Conservation (phyloP, 2,113 vertebrate genomes). For the Propithecus coquereli region DNA sequence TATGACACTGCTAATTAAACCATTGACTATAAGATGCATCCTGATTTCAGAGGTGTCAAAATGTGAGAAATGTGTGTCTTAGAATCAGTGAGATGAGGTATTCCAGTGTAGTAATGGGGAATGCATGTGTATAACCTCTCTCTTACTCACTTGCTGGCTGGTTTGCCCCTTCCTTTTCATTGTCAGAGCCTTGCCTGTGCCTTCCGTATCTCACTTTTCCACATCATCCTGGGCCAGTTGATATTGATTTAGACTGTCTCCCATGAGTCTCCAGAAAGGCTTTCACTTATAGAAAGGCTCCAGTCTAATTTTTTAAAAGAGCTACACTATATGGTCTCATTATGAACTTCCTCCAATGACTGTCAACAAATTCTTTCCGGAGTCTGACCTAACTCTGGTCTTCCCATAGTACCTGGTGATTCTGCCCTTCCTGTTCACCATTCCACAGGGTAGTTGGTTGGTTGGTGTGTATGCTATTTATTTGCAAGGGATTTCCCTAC, state of each 20-base stretch:
- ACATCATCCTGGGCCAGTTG: neutral
- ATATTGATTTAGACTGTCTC: neutral
- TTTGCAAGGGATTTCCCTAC: conserved; percentile 39
- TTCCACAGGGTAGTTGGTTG: neutral
- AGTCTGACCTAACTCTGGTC: conserved; percentile 16
- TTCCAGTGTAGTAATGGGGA: neutral
- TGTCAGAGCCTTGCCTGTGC: neutral
- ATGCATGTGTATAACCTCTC: neutral
- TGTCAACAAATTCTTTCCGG: conserved; percentile 39
- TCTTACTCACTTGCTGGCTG: neutral
- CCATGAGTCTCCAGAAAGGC: conserved; percentile 7
- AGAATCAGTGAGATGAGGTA: neutral
- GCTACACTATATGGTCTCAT: neutral
- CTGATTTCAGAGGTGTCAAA: conserved; percentile 26
- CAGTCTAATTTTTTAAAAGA: neutral
- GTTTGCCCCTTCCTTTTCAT: neutral
- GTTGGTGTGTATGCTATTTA: neutral
- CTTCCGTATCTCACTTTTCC: neutral
- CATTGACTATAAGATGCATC: neutral
- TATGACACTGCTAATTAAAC: neutral
- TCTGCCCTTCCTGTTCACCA: neutral
- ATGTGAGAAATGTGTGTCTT: neutral
- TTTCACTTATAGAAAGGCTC: neutral
- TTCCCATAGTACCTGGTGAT: neutral
- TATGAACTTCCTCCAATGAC: neutral